These are phyloP conservation scores for Gallinago undulata DNA, from an alignment of 2,113 vertebrate genomes.

Conservation along the genomic window DNA sequence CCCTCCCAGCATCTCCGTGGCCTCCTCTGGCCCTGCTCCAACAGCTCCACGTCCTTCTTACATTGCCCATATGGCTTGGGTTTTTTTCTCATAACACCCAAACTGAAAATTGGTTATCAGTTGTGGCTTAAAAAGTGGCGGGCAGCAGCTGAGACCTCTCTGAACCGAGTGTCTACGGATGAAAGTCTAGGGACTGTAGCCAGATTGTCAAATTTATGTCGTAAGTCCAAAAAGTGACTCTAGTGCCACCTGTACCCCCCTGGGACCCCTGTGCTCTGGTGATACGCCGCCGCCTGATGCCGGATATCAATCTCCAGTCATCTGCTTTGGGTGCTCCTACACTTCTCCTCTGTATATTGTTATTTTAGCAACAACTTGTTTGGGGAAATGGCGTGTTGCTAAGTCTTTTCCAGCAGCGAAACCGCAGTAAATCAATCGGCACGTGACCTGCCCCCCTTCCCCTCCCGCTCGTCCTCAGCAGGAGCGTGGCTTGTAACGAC, in stretches of 20 bases:
- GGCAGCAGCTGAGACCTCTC: not conserved
- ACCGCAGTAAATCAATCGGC: conserved; percentile 8
- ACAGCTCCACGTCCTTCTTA: not conserved
- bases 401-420: not conserved
- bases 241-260: not conserved
- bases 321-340: not conserved
- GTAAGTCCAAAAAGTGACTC: not conserved
- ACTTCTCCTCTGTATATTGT: not conserved
- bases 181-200: not conserved
- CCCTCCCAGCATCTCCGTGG: not conserved
- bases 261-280: not conserved
- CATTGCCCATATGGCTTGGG: not conserved
- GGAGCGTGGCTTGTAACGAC: rapidly evolving
- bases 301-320: rapidly evolving
- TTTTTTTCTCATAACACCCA: not conserved
- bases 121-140: not conserved
- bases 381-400: not conserved
- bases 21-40: not conserved
- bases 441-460: not conserved
- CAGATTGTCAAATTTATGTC: not conserved
- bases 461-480: not conserved
- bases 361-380: not conserved
- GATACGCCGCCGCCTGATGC: rapidly evolving
- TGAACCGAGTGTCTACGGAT: not conserved
- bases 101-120: not conserved